Base-by-base conservation (phyloP, 2,113 vertebrate species). In the Clarias gariepinus region DNA sequence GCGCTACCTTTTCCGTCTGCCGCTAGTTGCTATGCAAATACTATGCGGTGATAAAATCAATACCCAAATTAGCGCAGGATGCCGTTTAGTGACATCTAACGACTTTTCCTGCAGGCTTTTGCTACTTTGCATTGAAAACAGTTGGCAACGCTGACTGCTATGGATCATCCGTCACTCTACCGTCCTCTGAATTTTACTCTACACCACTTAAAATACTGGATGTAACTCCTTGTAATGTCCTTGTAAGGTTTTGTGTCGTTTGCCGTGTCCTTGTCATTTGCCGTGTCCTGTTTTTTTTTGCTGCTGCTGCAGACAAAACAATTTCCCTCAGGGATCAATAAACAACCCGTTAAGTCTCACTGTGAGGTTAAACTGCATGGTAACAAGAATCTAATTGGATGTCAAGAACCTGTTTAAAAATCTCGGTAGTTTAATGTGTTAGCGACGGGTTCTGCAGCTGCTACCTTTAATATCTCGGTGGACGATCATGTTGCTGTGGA, bases 401-500 rank as follows among this genome's bases (percentile, higher is more conserved):
- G 68, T 13, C 8, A 18, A 71, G 68, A 30, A 71, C 36, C 68
- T 30, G 19, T 71, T 36, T 41, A 41, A 6, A 41, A 19, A 41
- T 71, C 18, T 41, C 8, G 21, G 47, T 5, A 52, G 71, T 47
- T 13, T 47, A 19, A 4, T 28, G 52, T 57, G 25, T 57, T 19
- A 4, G n/a, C 21, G 69, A 79, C 21, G 21, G 23, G 6, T 81
- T 18, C 6, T 11, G 91, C 86, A 87, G 84, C 83, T 53, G 16
- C 93, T 94, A 97, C 97, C 97, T 96, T 98, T 98, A 90, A 98
- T 97, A 92, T 98, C 97, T 87, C 97, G 90, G 94, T 98, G 97
- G 89, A 97, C 97, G 91, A 98, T 98, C 97, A 97, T 97, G 93
- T 97, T 98, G 95, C 96, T 96, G 93, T 98, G 97, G 64, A 98